Evolutionary conservation across 2,113 vertebrate species (phyloP), one percentile per base, ranked within the genome.

Genomic region (Sceloporus tristichus): DNA sequence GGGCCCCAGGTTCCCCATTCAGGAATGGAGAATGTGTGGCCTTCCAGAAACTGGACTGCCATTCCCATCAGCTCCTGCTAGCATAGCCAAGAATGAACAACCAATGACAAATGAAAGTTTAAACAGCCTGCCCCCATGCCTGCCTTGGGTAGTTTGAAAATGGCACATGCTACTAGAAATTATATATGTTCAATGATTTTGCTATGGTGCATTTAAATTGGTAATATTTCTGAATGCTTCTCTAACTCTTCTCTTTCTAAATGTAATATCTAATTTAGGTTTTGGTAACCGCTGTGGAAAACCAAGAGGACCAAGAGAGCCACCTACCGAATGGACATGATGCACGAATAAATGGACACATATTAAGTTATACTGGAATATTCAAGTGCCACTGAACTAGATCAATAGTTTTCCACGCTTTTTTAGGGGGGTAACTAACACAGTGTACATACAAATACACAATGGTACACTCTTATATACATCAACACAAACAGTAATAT

Each of bases 301-400:
- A 92, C 98, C 98, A 90, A 98, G 96, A 98, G 98, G 98, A 95
- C 98, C 98, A 86, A 97, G 97, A 95, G 97, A 98, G 82, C 97
- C 97, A 79, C 98, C 98, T 75, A 94, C 98, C 93, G 97, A 98
- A 97, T 99, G 98, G 98, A 99, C 98, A 96, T 98, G 97, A 99
- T 97, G 95, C 91, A 90, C 91, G 92, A 90, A 54, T 88, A 91
- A 73, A 91, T 91, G 93, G 94, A 96, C 94, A 94, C 59, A 25
- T 82, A 94, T 54, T 95, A 95, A 95, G 91, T 94, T 93, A 94
- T 96, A 96, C 96, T 97, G 96, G 97, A 96, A 96, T 95, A 94
- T 93, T 95, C 93, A 97, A 97, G 97, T 98, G 98, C 97, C 97
- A 96, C 96, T 92, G 95, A 96, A 95, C 91, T 92, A 96, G 93